These are phyloP conservation scores for Anadara kagoshimensis DNA, from an alignment of 1,140 invertebrate genomes.

Conservation along the genomic window DNA sequence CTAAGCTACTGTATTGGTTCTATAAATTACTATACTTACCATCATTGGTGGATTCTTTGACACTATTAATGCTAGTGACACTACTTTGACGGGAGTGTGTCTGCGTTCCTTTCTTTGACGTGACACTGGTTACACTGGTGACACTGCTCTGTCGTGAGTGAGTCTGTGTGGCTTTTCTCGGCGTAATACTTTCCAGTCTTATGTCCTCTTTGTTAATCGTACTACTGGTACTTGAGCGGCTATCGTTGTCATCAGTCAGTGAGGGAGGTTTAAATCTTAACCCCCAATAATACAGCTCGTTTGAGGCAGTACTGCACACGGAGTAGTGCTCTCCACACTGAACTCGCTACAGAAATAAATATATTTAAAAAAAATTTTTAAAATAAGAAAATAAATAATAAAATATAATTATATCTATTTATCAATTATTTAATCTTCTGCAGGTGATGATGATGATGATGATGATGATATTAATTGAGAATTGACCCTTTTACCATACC, in stretches of 20 bases:
- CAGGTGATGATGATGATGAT: too few species aligned
- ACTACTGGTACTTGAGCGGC: constrained; percentile 68
- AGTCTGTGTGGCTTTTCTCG: constrained; percentile 59
- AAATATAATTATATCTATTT: too few species aligned
- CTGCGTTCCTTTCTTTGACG: neutral
- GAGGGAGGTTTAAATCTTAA: constrained; percentile 74
- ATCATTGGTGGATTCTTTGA: neutral
- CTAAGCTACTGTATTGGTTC: too few species aligned
- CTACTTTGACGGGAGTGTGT: neutral
- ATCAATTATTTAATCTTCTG: too few species aligned
- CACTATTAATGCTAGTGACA: constrained; percentile 1
- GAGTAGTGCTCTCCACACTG: constrained; percentile 82
- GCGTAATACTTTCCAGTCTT: constrained; percentile 65
- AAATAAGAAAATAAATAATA: neutral
- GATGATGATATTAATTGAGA: too few species aligned
- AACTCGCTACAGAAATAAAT: constrained; percentile 72
- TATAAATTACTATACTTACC: too few species aligned
- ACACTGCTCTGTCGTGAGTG: constrained; percentile 47
- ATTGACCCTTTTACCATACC: too few species aligned
- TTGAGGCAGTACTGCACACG: constrained; percentile 79
- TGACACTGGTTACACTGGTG: constrained; percentile 38
- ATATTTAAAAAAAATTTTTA: neutral
- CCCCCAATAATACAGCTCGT: constrained; percentile 84
- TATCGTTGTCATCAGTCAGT: constrained; percentile 44
- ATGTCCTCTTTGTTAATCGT: constrained; percentile 45